phyloP scores from a whole-genome alignment of 2,113 vertebrate species.

The Nestor notabilis region DNA sequence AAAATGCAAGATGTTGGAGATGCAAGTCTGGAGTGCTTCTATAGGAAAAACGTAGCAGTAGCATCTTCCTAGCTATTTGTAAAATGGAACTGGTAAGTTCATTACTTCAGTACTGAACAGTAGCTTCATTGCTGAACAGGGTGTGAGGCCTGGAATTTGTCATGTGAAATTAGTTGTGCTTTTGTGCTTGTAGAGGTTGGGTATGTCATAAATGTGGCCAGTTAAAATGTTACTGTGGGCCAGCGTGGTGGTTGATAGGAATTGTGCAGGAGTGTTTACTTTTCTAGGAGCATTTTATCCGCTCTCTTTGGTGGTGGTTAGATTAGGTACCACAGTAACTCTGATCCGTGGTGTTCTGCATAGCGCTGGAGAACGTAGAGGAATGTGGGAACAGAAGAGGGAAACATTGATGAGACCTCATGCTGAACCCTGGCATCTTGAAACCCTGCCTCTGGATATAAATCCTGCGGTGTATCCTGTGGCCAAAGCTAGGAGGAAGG shows the following conservation, averaged over 20 bases:
- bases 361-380: not conserved
- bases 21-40: not conserved
- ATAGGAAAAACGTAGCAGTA: not conserved
- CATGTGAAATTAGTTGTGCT: not conserved
- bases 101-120: not conserved
- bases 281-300: conserved; percentile 2
- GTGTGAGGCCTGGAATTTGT: not conserved
- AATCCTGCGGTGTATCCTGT: not conserved
- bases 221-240: not conserved
- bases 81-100: not conserved
- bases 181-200: not conserved
- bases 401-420: not conserved
- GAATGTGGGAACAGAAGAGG: not conserved
- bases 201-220: not conserved
- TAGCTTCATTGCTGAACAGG: not conserved
- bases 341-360: not conserved
- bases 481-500: conserved; percentile 6
- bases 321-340: not conserved
- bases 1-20: not conserved
- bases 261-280: not conserved
- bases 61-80: not conserved
- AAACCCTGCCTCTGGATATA: not conserved
- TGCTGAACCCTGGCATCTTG: conserved; percentile 36
- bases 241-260: not conserved
- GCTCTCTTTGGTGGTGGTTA: not conserved